Percentiles rank a stretch among this genome's conserved stretches.
These are phyloP conservation scores for Pogoniulus pusillus DNA, from an alignment of 2,797 vertebrate species.

Conservation along the genomic window DNA sequence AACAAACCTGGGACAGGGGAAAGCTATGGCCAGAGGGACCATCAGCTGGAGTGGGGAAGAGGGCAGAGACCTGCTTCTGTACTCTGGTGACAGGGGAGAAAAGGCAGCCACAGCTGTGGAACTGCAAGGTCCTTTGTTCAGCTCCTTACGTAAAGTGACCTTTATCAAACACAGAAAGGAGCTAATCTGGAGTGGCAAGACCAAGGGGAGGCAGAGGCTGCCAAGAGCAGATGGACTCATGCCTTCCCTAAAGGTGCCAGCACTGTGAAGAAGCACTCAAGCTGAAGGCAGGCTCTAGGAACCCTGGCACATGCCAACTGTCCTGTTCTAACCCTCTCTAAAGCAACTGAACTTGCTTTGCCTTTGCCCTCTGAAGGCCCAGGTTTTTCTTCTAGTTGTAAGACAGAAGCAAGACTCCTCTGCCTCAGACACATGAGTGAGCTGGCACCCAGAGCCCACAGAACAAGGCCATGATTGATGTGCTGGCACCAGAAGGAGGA, in stretches of 20 bases:
- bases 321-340: background rate
- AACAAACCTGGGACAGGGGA: background rate
- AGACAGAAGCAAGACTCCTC: background rate
- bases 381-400: background rate
- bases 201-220: background rate
- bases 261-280: background rate
- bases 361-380: background rate
- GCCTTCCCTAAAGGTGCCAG: background rate
- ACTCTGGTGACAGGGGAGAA: background rate
- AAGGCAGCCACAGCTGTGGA: background rate
- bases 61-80: background rate
- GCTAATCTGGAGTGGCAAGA: background rate
- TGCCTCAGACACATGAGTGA: background rate
- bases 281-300: background rate
- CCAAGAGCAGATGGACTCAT: background rate
- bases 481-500: background rate
- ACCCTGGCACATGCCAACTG: background rate
- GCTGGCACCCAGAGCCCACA: background rate
- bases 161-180: background rate
- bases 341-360: background rate
- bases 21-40: background rate
- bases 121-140: background rate
- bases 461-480: background rate
- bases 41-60: background rate
- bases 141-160: background rate